Conservation (phyloP, 2,113 vertebrate genomes). For the Thunnus thynnus region DNA sequence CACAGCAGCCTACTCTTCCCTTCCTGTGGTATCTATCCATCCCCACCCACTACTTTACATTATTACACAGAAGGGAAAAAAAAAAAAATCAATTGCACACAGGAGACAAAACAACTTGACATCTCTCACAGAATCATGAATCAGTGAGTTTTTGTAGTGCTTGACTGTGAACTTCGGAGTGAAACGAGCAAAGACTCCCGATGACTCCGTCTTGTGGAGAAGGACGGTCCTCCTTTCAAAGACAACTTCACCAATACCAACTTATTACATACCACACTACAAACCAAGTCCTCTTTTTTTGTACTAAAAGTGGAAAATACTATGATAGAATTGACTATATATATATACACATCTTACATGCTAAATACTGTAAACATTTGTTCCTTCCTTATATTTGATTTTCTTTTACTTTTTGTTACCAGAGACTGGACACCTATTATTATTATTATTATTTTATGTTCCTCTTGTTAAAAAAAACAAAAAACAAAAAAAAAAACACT, state of each 20-base stretch:
- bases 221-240: conserved; percentile 3
- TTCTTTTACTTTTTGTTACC: conserved; percentile 35
- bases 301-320: conserved; percentile 77
- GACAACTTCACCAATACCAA: conserved; percentile 26
- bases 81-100: conserved; percentile 10
- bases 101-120: conserved; percentile 26
- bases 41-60: conserved; percentile 14
- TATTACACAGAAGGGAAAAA: conserved; percentile 38
- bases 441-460: conserved; percentile 14
- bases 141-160: conserved; percentile 30
- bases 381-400: conserved; percentile 29
- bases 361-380: conserved; percentile 59
- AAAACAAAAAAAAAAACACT: conserved; percentile 4
- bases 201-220: conserved; percentile 13
- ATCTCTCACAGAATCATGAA: conserved; percentile 50
- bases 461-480: conserved; percentile 9
- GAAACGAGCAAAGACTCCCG: conserved; percentile 34
- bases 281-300: conserved; percentile 61
- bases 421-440: conserved; percentile 11
- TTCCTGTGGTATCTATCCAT: not conserved
- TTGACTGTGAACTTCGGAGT: conserved; percentile 47
- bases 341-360: conserved; percentile 63
- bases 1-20: not conserved
- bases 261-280: conserved; percentile 57
- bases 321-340: conserved; percentile 64